Conservation (phyloP, 2,797 vertebrate genomes). For the Leuciscus waleckii region DNA sequence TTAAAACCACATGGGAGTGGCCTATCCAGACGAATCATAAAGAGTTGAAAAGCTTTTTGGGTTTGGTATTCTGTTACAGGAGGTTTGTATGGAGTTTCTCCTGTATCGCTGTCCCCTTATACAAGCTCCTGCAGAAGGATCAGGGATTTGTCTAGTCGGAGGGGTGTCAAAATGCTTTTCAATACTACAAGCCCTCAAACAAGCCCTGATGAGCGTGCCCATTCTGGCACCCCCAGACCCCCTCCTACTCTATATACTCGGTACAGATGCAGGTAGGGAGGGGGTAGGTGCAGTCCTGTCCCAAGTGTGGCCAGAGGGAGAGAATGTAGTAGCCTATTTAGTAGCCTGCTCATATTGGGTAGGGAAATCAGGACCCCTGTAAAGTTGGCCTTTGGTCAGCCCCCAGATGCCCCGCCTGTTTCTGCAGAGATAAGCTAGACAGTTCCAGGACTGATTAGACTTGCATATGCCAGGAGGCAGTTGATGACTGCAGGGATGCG, state of each 20-base stretch:
- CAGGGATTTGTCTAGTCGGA: slow-evolving; percentile 27
- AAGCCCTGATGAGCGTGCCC: neutral
- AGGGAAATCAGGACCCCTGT: no score
- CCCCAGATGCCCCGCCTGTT: no score
- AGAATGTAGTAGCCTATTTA: no score
- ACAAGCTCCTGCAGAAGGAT: slow-evolving; percentile 35
- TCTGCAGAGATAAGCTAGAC: no score
- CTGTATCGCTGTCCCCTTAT: slow-evolving; percentile 31
- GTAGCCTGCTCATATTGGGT: no score
- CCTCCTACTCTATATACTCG: slow-evolving; percentile 18
- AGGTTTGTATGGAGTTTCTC: slow-evolving; percentile 32
- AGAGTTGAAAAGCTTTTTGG: slow-evolving; percentile 36
- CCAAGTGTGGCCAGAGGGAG: no score
- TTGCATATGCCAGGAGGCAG: no score
- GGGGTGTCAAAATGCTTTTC: slow-evolving; percentile 22
- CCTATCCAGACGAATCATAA: neutral
- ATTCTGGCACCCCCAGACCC: slow-evolving; percentile 28
- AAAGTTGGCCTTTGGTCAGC: no score
- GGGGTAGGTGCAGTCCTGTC: no score
- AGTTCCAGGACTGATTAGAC: no score
- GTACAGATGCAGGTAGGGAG: slow-evolving; percentile 2
- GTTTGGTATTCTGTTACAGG: slow-evolving; percentile 46
- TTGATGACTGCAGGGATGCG: no score
- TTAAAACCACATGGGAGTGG: neutral
- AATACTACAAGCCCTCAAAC: neutral